These are phyloP conservation scores for Delichon dasypus DNA, from an alignment of 2,797 vertebrate species.

Conservation along the genomic window DNA sequence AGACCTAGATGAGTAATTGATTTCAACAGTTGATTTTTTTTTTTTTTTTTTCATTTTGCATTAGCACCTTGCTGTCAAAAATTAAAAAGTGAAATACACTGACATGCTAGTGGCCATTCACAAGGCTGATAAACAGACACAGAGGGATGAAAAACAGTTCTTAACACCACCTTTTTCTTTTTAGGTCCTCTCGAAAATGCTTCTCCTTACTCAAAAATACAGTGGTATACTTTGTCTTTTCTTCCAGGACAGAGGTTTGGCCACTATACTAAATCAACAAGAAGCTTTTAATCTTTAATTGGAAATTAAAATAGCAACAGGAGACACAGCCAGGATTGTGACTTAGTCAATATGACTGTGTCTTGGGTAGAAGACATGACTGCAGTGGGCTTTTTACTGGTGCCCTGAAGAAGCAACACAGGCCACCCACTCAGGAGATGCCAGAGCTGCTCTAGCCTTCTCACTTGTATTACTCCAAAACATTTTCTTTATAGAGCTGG, in stretches of 20 bases:
- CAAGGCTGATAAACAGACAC: background rate
- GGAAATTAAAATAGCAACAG: background rate
- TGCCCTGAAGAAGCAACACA: background rate
- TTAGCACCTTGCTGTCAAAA: background rate
- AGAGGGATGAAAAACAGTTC: background rate
- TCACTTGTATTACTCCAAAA: background rate
- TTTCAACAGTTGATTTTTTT: background rate
- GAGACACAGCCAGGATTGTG: background rate
- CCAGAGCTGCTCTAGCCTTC: background rate
- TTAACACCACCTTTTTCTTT: background rate
- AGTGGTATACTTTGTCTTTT: background rate
- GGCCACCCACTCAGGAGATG: background rate
- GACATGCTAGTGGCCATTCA: background rate
- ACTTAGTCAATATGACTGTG: background rate
- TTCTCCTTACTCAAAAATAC: background rate
- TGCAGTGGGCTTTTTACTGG: background rate
- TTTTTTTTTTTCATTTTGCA: background rate
- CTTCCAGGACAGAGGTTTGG: background rate
- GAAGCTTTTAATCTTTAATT: background rate
- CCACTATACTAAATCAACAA: background rate
- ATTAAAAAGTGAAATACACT: background rate
- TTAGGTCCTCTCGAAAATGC: background rate
- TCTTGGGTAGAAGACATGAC: background rate
- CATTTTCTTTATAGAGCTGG: background rate
- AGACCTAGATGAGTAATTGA: background rate